These are phyloP conservation scores for Endotricha flammealis DNA, from an alignment of 2,888 invertebrate genomes.

Conservation along the genomic window DNA sequence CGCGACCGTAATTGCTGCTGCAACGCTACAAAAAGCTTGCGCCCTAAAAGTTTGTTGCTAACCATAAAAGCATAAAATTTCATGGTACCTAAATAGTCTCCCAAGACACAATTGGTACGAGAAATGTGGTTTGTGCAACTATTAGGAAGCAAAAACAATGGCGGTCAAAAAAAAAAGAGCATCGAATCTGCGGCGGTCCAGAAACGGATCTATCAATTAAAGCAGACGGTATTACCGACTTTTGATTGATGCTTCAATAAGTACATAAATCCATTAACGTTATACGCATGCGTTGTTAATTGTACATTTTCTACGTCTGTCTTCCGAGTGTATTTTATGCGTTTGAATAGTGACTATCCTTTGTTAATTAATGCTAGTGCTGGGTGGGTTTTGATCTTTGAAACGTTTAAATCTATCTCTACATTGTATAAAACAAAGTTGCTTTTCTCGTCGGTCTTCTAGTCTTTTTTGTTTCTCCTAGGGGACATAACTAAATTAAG, in stretches of 20 bases:
- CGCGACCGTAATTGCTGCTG: too few relatives aligned
- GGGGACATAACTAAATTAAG: too few relatives aligned
- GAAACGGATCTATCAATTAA: constrained; percentile 29
- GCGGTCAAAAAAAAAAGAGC: constrained; percentile 13
- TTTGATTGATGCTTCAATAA: constrained; percentile 75
- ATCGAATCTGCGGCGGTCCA: constrained; percentile 13
- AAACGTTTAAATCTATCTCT: neutral
- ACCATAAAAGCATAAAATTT: too few relatives aligned
- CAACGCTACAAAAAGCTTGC: too few relatives aligned
- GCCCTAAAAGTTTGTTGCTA: too few relatives aligned
- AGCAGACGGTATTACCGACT: constrained; percentile 25
- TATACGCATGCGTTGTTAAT: constrained; percentile 62
- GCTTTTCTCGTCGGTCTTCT: too few relatives aligned
- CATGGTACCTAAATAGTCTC: too few relatives aligned
- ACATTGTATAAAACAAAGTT: too few relatives aligned
- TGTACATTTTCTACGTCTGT: constrained; percentile 67
- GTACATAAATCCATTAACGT: constrained; percentile 73
- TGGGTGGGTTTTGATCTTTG: constrained; percentile 4
- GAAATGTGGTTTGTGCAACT: too few relatives aligned
- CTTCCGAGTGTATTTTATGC: constrained; percentile 16
- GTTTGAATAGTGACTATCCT: constrained; percentile 3
- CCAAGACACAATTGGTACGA: too few relatives aligned
- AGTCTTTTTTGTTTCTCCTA: too few relatives aligned
- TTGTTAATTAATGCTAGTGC: constrained; percentile 9
- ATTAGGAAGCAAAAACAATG: constrained; percentile 18